These are phyloP conservation scores for Boulengeromyrus knoepffleri DNA, from an alignment of 2,113 vertebrate genomes.

Conservation along the genomic window DNA sequence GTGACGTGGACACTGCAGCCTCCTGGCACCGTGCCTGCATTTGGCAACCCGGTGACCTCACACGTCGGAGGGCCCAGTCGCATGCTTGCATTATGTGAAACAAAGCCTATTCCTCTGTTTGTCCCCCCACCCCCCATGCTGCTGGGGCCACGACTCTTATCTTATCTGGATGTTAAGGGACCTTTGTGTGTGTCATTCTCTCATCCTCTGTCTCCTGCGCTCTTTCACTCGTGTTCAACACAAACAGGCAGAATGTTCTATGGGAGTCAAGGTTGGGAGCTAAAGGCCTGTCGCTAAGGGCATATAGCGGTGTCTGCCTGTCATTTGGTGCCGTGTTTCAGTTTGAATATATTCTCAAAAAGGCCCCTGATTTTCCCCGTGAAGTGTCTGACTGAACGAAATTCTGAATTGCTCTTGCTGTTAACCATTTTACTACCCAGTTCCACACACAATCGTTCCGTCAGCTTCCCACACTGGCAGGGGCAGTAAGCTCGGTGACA, in stretches of 20 bases:
- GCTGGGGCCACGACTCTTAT: background rate
- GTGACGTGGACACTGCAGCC: background rate
- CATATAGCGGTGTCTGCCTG: background rate
- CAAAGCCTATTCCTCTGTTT: background rate
- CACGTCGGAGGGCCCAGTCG: background rate
- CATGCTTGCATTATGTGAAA: background rate
- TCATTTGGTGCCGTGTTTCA: background rate
- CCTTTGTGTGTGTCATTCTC: conserved; percentile 4
- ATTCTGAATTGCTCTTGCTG: background rate
- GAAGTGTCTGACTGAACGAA: background rate
- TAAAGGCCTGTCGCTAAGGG: background rate
- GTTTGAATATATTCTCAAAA: background rate
- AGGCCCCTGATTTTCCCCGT: background rate
- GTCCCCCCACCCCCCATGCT: background rate
- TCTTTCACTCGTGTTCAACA: background rate
- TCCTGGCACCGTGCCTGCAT: background rate
- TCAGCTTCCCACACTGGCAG: background rate
- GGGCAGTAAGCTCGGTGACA: background rate
- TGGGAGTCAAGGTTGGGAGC: background rate
- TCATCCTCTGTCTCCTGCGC: background rate
- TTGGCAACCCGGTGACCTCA: conserved; percentile 2
- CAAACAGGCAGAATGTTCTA: background rate
- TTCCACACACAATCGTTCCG: background rate
- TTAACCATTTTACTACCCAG: background rate
- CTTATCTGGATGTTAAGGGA: background rate